Base-by-base conservation (phyloP, 2,113 vertebrate species). In the Scartelaos histophorus region DNA sequence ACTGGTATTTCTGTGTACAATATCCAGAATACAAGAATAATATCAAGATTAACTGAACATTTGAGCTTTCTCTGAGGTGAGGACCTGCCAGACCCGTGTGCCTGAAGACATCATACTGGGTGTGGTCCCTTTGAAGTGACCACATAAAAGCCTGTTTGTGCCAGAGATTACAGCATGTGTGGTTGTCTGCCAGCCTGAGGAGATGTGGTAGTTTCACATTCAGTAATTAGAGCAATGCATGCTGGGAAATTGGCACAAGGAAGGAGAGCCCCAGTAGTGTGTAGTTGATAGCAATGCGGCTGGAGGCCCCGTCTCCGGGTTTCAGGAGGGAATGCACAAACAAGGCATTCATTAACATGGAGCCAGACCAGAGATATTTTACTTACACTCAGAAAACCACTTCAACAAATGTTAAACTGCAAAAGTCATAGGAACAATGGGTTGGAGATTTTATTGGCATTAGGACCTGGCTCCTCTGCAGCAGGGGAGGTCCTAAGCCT, bases 91-190 rank as follows among this genome's bases (percentile, higher is more conserved):
- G 62, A 16, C 45, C 80, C 45, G 12, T 77, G 81, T 34, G 78
- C 66, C 45, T 70, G 74, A 35, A 67, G 25, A 12, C 57, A 38
- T 22, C 75, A 70, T 47, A 24, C 73, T 47, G 71, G 53, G 29
- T 17, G 74, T 72, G 5, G 19, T 45, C 80, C 69, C 71, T 82
- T 75, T 71, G 15, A 79, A 82, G 43, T 1, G 16, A 29, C 68
- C 76, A 81, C 84, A 89, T 76, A 89, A 90, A 88, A 80, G 67
- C 66, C 61, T 0, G 75, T 70, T 86, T 90, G 85, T 90, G 13
- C 56, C 51, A 54, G 19, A 13, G 12, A 58, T 58, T 58, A 57
- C 22, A 57, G 13, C 15, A 60, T 58, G 34, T 49, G 16, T 34
- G 68, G 67, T 38, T n/a, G 58, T 57, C 43, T 83, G 72, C 71